Conservation (phyloP, 1,140 invertebrate species). For the Meloidogyne hapla region DNA sequence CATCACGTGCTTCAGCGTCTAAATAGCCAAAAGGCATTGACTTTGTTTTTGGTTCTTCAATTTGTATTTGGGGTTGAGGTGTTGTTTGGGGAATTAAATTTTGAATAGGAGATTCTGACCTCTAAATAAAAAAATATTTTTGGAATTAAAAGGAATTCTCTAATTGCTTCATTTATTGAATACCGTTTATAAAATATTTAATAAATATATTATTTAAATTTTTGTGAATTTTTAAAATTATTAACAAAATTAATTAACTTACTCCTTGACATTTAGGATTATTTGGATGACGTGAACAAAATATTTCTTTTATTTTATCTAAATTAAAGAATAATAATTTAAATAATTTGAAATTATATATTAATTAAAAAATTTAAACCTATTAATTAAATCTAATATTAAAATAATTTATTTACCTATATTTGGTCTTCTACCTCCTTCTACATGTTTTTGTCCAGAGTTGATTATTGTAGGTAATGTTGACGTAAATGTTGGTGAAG, state of each 20-base stretch:
- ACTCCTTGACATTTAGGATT: slow-evolving; percentile 6
- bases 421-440: background rate
- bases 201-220: too few relatives aligned
- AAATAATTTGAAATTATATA: background rate
- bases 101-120: background rate
- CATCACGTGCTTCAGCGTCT: slow-evolving; percentile 31
- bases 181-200: too few relatives aligned
- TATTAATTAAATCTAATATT: too few relatives aligned
- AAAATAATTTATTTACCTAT: background rate
- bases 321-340: background rate
- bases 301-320: slow-evolving; percentile 16
- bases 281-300: slow-evolving; percentile 17
- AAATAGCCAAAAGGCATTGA: slow-evolving; percentile 34
- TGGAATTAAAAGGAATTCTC: too few relatives aligned
- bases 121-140: too few relatives aligned
- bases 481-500: background rate
- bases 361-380: background rate
- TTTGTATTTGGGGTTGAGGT: background rate
- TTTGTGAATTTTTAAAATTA: too few relatives aligned
- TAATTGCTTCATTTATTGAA: too few relatives aligned
- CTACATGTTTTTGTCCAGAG: background rate
- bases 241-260: background rate
- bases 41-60: slow-evolving; percentile 25
- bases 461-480: background rate
- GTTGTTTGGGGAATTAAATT: background rate